These are phyloP conservation scores for Alethe diademata DNA, from an alignment of 2,113 vertebrate species.

Conservation along the genomic window DNA sequence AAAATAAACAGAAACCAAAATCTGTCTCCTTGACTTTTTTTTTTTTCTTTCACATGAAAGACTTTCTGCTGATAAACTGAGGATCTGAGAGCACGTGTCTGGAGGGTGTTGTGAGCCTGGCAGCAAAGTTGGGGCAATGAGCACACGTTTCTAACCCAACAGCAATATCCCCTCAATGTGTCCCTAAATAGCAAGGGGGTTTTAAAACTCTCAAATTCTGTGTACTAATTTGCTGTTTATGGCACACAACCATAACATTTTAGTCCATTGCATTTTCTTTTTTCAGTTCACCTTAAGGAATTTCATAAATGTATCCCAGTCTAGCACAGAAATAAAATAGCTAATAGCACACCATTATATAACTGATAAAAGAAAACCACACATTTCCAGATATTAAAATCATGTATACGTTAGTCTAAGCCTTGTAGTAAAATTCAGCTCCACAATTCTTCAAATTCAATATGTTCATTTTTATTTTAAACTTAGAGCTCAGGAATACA, in stretches of 20 bases:
- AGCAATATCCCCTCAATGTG: background rate
- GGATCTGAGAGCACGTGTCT: background rate
- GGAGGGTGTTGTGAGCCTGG: background rate
- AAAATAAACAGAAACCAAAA: conserved; percentile 26
- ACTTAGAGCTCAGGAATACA: background rate
- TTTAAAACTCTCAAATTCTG: background rate
- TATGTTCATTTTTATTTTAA: background rate
- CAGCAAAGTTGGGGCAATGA: background rate
- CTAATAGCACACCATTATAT: background rate
- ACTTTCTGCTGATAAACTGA: conserved; percentile 8
- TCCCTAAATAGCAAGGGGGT: background rate
- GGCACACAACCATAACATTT: background rate
- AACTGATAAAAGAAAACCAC: conserved; percentile 1
- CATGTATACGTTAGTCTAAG: background rate
- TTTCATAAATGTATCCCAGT: background rate
- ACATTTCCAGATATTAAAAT: conserved; percentile 29
- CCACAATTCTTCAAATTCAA: background rate
- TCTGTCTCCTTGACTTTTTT: background rate
- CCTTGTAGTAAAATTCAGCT: conserved; percentile 31
- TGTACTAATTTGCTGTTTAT: background rate
- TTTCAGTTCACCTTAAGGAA: background rate
- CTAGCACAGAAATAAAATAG: background rate
- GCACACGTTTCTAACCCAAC: background rate
- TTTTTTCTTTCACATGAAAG: background rate
- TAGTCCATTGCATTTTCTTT: background rate